Evolutionary conservation across 2,888 invertebrate species (phyloP), one percentile per base, ranked within the genome.

Genomic region (Parasteatoda lunata): DNA sequence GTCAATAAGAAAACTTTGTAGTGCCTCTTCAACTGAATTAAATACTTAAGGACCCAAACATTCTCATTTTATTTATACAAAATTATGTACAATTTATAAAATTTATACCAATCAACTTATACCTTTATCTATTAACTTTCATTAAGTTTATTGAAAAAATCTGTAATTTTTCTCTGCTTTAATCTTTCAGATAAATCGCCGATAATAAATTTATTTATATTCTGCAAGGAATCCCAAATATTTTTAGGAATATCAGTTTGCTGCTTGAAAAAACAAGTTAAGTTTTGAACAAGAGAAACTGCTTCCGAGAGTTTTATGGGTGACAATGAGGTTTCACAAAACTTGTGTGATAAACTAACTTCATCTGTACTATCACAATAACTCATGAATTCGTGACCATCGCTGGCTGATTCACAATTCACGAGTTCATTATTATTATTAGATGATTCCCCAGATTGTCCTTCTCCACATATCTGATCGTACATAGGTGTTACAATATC

Each of bases 101-200:
- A 30, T 30, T 30, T 30, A 30, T 30, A 30, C 30, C 30, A 30
- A 30, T 30, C 30, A 30, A 30, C 30, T 0, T 30, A 30, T 30
- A 30, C 30, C 30, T 30, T 30, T 30, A 30, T 30, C 2, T 0
- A 30, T 30, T 30, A 30, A 30, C 30, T 30, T 30, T 30, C 30
- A 30, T 54, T 9, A 45, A 30, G 65, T 6, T 49, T n/a, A 52
- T 77, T 77, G 48, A 77, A 77, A 52, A 66, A 77, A 68, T 77
- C 77, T 13, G 77, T 77, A 30, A 77, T 77, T 77, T 68, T 77
- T 51, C 68, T 66, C 49, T 77, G 77, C n/a, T 77, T 77, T 13
- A 68, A 7, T 52, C 45, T 11, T 52, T 77, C 68, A 52, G 11
- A 15, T 68, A 77, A 77, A 30, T 77, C 77, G 45, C 15, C 8